Base-by-base conservation (phyloP, 2,888 invertebrate species). In the Noctua janthina region DNA sequence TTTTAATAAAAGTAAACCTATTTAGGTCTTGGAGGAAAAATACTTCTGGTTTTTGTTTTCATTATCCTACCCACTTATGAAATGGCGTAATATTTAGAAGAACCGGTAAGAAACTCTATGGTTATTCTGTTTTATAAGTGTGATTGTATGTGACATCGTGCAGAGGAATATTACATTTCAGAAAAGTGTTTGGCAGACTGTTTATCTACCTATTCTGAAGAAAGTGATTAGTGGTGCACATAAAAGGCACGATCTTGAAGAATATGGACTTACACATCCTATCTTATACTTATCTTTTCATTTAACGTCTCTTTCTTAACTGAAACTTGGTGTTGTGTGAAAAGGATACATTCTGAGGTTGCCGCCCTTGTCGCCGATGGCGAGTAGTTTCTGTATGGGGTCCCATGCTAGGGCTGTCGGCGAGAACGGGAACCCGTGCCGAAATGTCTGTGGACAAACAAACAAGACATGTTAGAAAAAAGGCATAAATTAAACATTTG, bases 361-460 rank as follows among this genome's bases (percentile, higher is more conserved):
- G 93, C 99, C 99, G 91, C 98, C 98, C 96, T 99, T 99, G 93
- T 99, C 99, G 85, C 99, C 99, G 95, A 99, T 99, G 89, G 99
- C 99, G 94, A 99, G 97, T 87, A 99, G 97, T 95, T 98, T 98
- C 97, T 99, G 99, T 92, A 99, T 98, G 88, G 99, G 99, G 97
- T 99, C 99, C 97, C 99, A 99, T 85, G 99, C 99, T 96, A 99
- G 97, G 83, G 99, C 99, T 90, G 99, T 99, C 74, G 99, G 99
- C 92, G 99, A 98, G 97, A 99, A 99, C 89, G 99, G 99, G 97
- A 99, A 99, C 92, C 99, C 99, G 98, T 99, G 99, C 79, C 99
- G 98, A 96, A 99, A 99, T 91, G 99, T 99, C 99, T 99, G 98
- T 72, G 98, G 98, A 96, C 97, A 97, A 97, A 46, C 5, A 74